Evolutionary conservation across 2,797 vertebrate species (phyloP).

Genomic region (Rhinella marina): DNA sequence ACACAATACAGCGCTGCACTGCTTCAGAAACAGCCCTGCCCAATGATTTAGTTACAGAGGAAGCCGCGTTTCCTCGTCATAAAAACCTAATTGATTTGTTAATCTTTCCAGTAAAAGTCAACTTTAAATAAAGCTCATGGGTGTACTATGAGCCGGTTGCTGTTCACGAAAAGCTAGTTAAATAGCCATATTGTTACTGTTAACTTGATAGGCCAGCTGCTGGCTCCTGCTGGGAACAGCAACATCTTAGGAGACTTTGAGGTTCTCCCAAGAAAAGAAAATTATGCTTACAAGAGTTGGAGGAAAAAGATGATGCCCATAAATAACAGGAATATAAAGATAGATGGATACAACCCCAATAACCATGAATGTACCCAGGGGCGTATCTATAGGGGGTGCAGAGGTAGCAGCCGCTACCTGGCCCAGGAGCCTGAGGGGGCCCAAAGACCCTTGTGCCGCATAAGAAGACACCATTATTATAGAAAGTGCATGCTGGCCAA

Average conservation of each 20-base stretch:
- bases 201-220: not conserved
- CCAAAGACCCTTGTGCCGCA: too few species aligned
- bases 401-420: too few species aligned
- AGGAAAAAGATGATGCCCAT: too few species aligned
- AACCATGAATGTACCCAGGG: too few species aligned
- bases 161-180: not conserved
- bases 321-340: too few species aligned
- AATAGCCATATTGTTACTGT: not conserved
- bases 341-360: too few species aligned
- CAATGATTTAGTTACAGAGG: conserved; percentile 25
- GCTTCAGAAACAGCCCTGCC: conserved; percentile 13
- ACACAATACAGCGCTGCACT: not conserved
- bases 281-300: too few species aligned
- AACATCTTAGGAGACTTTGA: not conserved
- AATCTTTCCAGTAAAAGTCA: conserved; percentile 21
- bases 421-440: too few species aligned
- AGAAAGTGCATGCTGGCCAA: too few species aligned
- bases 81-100: not conserved
- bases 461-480: too few species aligned
- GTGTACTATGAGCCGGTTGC: too few species aligned
- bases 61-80: not conserved
- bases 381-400: too few species aligned
- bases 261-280: not conserved
- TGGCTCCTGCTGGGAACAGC: not conserved
- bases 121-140: not conserved